A percentile compares a stretch with the other conserved stretches of the same genome.
Evolutionary conservation across 2,113 vertebrate genomes (phyloP).

Genomic region (Sciurus niger): DNA sequence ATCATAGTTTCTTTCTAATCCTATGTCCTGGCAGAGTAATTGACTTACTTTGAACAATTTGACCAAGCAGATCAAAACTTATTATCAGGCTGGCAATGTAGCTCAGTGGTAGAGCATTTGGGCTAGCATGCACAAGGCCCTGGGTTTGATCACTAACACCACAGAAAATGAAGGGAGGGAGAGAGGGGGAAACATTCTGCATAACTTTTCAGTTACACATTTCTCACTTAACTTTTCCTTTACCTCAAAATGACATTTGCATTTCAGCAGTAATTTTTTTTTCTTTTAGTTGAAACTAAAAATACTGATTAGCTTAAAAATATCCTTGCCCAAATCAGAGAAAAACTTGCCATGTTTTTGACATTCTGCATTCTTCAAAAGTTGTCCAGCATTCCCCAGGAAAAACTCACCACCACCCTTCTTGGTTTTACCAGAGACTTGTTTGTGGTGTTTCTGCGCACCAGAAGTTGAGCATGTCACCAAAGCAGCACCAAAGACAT

Average conservation of each 20-base stretch:
- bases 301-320: conserved; percentile 7
- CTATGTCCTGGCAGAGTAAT: conserved; percentile 9
- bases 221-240: background rate
- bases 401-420: background rate
- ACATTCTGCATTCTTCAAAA: background rate
- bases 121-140: background rate
- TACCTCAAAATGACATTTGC: background rate
- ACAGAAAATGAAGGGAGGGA: background rate
- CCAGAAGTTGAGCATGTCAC: background rate
- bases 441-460: background rate
- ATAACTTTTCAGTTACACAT: background rate
- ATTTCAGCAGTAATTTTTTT: background rate
- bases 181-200: background rate
- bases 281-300: background rate
- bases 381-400: background rate
- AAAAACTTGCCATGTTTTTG: conserved; percentile 5
- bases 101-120: background rate
- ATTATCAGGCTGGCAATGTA: background rate
- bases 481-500: background rate
- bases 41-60: conserved; percentile 33
- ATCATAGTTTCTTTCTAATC: background rate
- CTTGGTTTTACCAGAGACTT: background rate
- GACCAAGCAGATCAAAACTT: background rate
- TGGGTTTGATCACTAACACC: background rate
- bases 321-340: background rate